These are phyloP conservation scores for Plusia festucae DNA, from an alignment of 2,888 invertebrate species.

Conservation along the genomic window DNA sequence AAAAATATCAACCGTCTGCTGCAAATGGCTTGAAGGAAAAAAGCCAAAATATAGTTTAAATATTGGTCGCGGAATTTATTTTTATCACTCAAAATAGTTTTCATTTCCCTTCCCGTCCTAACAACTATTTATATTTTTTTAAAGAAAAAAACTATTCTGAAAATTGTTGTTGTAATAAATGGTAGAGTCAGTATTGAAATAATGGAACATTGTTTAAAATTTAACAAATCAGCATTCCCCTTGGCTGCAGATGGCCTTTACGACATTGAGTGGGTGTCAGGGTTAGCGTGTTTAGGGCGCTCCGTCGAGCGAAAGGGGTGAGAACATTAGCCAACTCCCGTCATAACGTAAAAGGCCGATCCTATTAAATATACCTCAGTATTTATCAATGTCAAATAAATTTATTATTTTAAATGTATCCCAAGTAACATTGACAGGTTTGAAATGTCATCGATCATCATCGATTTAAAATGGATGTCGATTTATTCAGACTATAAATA, in stretches of 20 bases:
- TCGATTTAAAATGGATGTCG: too few species aligned
- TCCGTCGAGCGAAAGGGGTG: constrained; percentile 2
- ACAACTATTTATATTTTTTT: too few species aligned
- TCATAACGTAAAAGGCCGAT: constrained; percentile 14
- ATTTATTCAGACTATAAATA: too few species aligned
- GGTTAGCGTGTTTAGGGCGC: background rate
- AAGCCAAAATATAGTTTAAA: background rate
- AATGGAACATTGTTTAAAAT: constrained; percentile 24
- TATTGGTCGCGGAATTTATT: background rate
- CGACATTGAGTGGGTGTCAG: constrained; percentile 11
- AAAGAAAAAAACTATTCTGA: too few species aligned
- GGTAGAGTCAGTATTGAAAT: background rate
- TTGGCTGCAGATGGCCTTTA: constrained; percentile 36
- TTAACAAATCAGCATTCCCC: constrained; percentile 13
- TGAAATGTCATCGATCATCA: background rate
- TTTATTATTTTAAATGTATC: background rate
- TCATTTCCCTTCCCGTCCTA: too few species aligned
- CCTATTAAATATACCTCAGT: constrained; percentile 31
- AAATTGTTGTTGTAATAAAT: background rate
- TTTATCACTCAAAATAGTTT: background rate
- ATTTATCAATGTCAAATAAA: constrained; percentile 19
- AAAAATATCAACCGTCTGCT: background rate
- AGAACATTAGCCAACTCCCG: background rate
- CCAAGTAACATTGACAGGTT: background rate
- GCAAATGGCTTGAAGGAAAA: background rate